Base-by-base conservation (phyloP, 2,797 vertebrate species). In the Peromyscus nudipes region DNA sequence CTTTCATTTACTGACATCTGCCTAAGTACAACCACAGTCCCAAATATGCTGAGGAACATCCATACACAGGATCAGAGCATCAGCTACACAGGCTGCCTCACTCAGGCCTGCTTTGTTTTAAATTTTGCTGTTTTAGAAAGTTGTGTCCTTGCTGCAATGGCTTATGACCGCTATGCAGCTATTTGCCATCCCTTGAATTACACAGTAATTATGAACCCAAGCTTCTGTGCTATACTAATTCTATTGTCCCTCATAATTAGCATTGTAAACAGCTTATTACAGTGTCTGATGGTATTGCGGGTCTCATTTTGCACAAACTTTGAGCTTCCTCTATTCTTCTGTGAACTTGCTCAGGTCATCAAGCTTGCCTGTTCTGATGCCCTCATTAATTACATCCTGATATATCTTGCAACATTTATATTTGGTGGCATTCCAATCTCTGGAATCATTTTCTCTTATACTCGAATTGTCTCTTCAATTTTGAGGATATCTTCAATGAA, bases 391-490 rank as follows among this genome's bases (percentile, higher is more conserved):
- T 85, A 85, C 13, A 67, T 67, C 21, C 43, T 85, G 11, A 85
- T 85, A 67, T 85, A 85, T n/a, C 43, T 85, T 49, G 83, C 83
- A 49, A 85, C 83, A 85, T 85, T 85, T 49, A 52, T 85, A 67
- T 85, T 85, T 85, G 83, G 83, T 67, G 83, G 83, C 31, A 85
- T 85, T 69, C 83, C 83, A 85, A 69, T 85, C 12, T 69, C 83
- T 67, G 83, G 83, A 52, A 85, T 85, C 0, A n/a, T 85, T 85
- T 85, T 85, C 43, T 85, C 83, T 49, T 85, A 85, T 52, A 85
- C 83, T n/a, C 31, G 31, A 25, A 85, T 85, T 85, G 43, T 85
- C 31, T 52, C 83, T 25, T 85, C 83, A n/a, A 52, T 85, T 85
- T 52, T 85, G 62, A 52, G 64, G n/a, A 85, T 69, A 25, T 85